phyloP scores from a whole-genome alignment of 1,140 invertebrate species.

The Helicoverpa armigera region DNA sequence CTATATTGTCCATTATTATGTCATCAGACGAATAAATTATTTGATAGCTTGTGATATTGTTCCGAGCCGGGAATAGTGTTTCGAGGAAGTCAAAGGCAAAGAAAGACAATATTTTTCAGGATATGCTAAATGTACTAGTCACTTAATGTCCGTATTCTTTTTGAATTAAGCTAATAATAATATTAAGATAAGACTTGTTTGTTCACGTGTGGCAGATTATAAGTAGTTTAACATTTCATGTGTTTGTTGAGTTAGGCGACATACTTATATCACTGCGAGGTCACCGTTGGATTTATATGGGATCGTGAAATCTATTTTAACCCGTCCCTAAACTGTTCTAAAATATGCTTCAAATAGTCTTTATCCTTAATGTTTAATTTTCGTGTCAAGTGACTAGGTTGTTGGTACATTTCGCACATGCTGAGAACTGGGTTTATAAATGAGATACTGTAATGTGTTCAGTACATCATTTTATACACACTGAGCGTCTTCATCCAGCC shows the following conservation, averaged over 20 bases:
- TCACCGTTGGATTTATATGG: constrained; percentile 19
- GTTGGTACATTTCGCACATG: no score
- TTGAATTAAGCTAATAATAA: not conserved
- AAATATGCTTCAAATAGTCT: no score
- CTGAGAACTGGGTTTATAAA: no score
- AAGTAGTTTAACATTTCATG: constrained; percentile 12
- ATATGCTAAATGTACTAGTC: no score
- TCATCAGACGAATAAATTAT: constrained; percentile 15
- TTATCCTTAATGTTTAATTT: no score
- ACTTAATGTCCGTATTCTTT: not conserved
- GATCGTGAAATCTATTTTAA: constrained; percentile 49
- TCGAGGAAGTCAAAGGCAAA: not conserved
- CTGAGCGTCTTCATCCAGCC: no score
- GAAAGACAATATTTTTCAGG: not conserved
- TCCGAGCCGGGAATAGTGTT: no score
- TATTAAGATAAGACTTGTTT: constrained; percentile 11
- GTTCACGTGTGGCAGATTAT: not conserved
- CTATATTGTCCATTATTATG: constrained; percentile 31
- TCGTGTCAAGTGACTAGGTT: no score
- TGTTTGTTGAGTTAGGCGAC: constrained; percentile 10
- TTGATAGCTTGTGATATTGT: not conserved
- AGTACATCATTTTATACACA: no score
- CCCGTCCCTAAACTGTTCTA: not conserved
- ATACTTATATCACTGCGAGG: constrained; percentile 28
- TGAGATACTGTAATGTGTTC: no score